Conservation (phyloP, 1,140 invertebrate species). For the Cherax quadricarinatus region DNA sequence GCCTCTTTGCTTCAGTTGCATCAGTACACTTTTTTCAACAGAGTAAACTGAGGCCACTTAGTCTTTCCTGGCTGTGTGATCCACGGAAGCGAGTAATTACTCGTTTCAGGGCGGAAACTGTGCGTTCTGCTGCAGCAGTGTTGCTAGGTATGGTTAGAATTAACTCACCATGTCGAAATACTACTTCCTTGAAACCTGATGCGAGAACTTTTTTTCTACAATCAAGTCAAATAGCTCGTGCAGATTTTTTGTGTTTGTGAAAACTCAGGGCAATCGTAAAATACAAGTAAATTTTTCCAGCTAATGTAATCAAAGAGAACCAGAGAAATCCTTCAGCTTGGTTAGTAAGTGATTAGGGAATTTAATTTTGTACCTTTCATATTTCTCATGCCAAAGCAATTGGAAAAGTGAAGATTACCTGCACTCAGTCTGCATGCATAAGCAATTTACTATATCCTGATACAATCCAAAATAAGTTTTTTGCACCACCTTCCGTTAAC, state of each 20-base stretch:
- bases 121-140: slow-evolving; percentile 46
- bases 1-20: too few species aligned
- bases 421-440: background rate
- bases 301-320: slow-evolving; percentile 42
- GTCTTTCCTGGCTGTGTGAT: slow-evolving; percentile 20
- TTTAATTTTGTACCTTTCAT: too few species aligned
- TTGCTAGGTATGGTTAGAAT: slow-evolving; percentile 35
- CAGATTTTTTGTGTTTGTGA: slow-evolving; percentile 6
- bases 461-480: too few species aligned
- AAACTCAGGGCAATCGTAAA: slow-evolving; percentile 16
- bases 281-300: slow-evolving; percentile 9
- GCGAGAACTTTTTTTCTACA: slow-evolving; percentile 23
- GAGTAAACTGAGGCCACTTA: too few species aligned
- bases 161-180: slow-evolving; percentile 19
- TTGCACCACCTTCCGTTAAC: too few species aligned
- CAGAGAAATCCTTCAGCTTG: slow-evolving; percentile 33
- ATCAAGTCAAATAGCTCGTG: slow-evolving; percentile 8
- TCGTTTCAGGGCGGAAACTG: slow-evolving; percentile 29
- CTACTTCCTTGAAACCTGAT: slow-evolving; percentile 29
- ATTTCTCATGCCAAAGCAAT: slow-evolving; percentile 41
- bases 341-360: background rate
- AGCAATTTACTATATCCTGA: too few species aligned
- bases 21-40: too few species aligned
- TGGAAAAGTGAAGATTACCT: slow-evolving; percentile 40
- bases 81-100: slow-evolving; percentile 14